Base-by-base conservation (phyloP, 2,797 vertebrate species). In the Manis crassicaudata region DNA sequence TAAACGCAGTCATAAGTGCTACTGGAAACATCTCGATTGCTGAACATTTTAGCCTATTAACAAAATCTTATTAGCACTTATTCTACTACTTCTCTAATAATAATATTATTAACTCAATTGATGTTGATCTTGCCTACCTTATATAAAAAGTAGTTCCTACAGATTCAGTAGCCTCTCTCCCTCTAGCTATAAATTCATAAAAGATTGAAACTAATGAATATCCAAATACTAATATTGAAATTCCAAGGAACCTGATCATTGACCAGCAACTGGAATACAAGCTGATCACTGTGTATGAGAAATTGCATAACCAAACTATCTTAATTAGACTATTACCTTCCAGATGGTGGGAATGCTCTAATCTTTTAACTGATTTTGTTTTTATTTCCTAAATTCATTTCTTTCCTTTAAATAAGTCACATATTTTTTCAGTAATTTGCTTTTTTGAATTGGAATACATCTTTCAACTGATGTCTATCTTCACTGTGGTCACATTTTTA, bases 31-130 rank as follows among this genome's bases (percentile, higher is more conserved):
- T 79, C 46, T 29, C 76, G 21, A 88, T 11, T 76, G 6, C 5
- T 25, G 20, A 80, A 63, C 18, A 68, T 65, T 46, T 85, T 86
- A 70, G 23, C n/a, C n/a, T 65, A 50, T 29, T 77, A 29, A 23
- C 11, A 96, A 95, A 65, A 77, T 93, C 32, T 65, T 93, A 81
- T 88, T 68, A 73, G 58, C 1, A 58, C 7, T 52, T 76, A 93
- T 82, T 92, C 68, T 76, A 77, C 72, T 94, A 67, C 11, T 77
- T 67, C 18, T 87, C 32, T 6, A 40, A 43, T 37, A 60, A 8
- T 8, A n/a, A 80, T 63, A 54, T 46, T 29, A 81, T 79, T 87
- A 92, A 79, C 12, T 87, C 8, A 23, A 43, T 11, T 52, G n/a
- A 65, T 82, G 75, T 52, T 7, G 65, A 6, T 56, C 6, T 92